Percentiles rank a stretch among this genome's conserved stretches.
Evolutionary conservation across 1,140 invertebrate genomes (phyloP).

Genomic region (Trichoplusia ni): DNA sequence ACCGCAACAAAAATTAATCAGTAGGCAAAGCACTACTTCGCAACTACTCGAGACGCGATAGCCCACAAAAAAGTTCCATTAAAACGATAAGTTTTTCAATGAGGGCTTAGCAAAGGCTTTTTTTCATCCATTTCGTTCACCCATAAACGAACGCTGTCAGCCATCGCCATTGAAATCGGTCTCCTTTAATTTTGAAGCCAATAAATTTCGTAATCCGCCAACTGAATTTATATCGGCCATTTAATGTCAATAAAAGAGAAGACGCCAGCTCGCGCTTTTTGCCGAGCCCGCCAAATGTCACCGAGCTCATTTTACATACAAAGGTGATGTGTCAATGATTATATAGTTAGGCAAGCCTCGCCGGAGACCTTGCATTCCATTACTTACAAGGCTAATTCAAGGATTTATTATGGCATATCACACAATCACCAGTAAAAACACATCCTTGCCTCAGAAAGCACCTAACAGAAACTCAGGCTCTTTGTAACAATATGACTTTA

Average conservation of each 20-base stretch:
- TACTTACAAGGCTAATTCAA: neutral
- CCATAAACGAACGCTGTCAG: conserved; percentile 72
- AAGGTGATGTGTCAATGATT: conserved; percentile 65
- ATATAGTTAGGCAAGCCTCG: conserved; percentile 14
- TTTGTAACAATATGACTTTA: conserved; percentile 39
- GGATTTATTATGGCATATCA: neutral
- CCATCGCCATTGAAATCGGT: conserved; percentile 76
- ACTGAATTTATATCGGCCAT: conserved; percentile 77
- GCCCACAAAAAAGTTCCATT: conserved; percentile 43
- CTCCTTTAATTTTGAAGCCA: conserved; percentile 78
- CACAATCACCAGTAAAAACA: neutral
- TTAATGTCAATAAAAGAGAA: conserved; percentile 73
- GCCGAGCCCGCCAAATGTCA: conserved; percentile 53
- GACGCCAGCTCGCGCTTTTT: conserved; percentile 57
- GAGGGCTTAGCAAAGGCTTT: conserved; percentile 46
- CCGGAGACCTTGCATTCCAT: conserved; percentile 16
- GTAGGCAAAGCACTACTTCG: conserved; percentile 7
- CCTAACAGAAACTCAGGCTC: too few relatives aligned
- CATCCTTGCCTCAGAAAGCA: too few relatives aligned
- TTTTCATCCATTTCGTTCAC: conserved; percentile 55
- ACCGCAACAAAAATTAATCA: conserved; percentile 20
- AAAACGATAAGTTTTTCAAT: conserved; percentile 61
- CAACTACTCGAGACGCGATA: neutral
- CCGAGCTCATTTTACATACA: conserved; percentile 73
- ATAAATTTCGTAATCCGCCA: conserved; percentile 79